Conservation (phyloP, 1,140 invertebrate species). For the Dendroctonus ponderosae region DNA sequence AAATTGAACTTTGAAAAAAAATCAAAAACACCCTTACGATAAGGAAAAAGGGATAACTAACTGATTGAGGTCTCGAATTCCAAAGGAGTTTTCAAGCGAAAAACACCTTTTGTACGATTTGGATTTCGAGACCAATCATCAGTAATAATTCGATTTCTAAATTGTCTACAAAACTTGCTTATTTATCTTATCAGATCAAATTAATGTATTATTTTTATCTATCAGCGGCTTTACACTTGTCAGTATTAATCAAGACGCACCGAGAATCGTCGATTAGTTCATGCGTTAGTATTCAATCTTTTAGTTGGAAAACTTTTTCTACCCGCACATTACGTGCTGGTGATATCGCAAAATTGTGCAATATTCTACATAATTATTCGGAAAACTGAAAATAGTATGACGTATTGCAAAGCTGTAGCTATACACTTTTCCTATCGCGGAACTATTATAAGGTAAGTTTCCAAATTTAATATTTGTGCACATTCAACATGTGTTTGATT, state of each 20-base stretch:
- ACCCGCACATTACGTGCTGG: no score
- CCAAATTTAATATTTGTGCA: no score
- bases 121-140: constrained; percentile 44
- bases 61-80: constrained; percentile 47
- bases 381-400: no score
- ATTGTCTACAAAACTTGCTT: constrained; percentile 31
- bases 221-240: constrained; percentile 9
- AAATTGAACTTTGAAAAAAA: constrained; percentile 9
- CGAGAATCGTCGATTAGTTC: neutral
- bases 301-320: no score
- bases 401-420: no score
- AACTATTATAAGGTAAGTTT: no score
- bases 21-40: constrained; percentile 28
- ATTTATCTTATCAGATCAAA: constrained; percentile 22
- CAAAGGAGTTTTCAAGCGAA: constrained; percentile 31
- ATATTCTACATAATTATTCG: no score
- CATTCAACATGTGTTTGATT: no score
- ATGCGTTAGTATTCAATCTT: neutral
- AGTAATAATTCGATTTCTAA: constrained; percentile 36
- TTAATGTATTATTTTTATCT: constrained; percentile 25
- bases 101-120: constrained; percentile 26
- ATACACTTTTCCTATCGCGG: no score
- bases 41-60: constrained; percentile 40
- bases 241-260: constrained; percentile 12
- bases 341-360: no score